Base-by-base conservation (phyloP, 2,888 invertebrate species). In the Drosophila incognita region DNA sequence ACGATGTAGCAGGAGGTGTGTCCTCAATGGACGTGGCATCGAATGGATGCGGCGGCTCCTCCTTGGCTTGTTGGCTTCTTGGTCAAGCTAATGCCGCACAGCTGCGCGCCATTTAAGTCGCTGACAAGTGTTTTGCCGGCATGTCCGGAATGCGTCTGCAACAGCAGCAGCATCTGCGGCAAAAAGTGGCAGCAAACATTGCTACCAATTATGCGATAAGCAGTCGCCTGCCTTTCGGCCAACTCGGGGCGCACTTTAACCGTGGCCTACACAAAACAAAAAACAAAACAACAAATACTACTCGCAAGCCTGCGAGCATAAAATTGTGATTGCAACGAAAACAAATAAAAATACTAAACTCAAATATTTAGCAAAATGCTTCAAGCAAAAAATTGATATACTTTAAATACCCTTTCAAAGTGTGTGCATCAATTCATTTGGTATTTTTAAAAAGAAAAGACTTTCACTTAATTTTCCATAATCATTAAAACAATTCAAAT, bases 21-120 rank as follows among this genome's bases (percentile, higher is more conserved):
- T 84, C 89, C 89, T 54, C 52, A 57, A 36, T 74, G 69, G 64
- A 74, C 74, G 61, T 65, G 79, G 69, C 54, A 54, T 67, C 56
- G 40, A 29, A 29, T 38, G 38, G 29, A 29, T 56, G 38, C 56
- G 67, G 46, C 65, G 57, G 56, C 81, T 73, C 66, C 81, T 66
- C 13, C 8, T 24, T 36, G 54, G 36, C 10, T 24, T 21, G 24
- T 40, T 56, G 38, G 40, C 49, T 49, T 27, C 60, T 70, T 51
- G 67, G 36, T 52, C 73, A 66, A 64, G 79, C 85, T 82, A 83
- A 81, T 79, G 82, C 81, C 69, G 85, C 87, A 83, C 85, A 85
- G 89, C 90, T 85, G 85, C 85, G 85, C 85, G 85, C 85, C 85
- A 89, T 85, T 85, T 85, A 85, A 85, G 85, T 87, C 85, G 85